Evolutionary conservation across 2,113 vertebrate species (phyloP).

Genomic region (Tachuris rubrigastra): DNA sequence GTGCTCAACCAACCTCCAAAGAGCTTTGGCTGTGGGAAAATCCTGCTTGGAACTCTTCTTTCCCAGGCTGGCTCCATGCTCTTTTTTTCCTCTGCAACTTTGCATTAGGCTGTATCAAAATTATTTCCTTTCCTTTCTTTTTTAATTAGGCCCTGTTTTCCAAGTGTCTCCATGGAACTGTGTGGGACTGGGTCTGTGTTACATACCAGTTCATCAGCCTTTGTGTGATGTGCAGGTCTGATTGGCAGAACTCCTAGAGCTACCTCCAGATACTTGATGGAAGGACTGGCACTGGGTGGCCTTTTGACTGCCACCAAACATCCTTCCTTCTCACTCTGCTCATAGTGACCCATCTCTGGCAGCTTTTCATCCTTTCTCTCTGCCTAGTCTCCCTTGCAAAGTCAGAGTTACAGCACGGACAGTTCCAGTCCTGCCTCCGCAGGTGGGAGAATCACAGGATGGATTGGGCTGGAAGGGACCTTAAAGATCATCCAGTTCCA

Average conservation of each 20-base stretch:
- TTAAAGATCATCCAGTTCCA: not conserved
- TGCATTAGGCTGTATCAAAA: not conserved
- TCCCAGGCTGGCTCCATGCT: not conserved
- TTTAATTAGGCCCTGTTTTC: not conserved
- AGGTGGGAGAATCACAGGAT: not conserved
- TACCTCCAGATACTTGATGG: not conserved
- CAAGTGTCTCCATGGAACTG: not conserved
- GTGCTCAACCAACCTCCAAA: accelerated
- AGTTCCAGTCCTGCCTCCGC: not conserved
- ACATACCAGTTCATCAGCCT: accelerated
- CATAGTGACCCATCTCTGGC: not conserved
- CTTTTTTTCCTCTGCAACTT: not conserved
- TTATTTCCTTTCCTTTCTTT: not conserved
- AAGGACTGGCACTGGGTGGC: not conserved
- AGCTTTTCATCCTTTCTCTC: not conserved
- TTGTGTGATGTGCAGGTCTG: not conserved
- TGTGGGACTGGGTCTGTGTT: not conserved
- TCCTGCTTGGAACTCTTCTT: not conserved
- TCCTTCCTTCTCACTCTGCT: not conserved
- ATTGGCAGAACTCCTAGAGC: not conserved
- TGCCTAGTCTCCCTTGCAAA: not conserved
- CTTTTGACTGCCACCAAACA: not conserved
- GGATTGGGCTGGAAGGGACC: not conserved
- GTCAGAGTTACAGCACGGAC: not conserved
- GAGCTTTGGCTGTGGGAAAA: not conserved